These are phyloP conservation scores for Pristionchus mayeri DNA, from an alignment of 2,888 invertebrate genomes.

Conservation along the genomic window DNA sequence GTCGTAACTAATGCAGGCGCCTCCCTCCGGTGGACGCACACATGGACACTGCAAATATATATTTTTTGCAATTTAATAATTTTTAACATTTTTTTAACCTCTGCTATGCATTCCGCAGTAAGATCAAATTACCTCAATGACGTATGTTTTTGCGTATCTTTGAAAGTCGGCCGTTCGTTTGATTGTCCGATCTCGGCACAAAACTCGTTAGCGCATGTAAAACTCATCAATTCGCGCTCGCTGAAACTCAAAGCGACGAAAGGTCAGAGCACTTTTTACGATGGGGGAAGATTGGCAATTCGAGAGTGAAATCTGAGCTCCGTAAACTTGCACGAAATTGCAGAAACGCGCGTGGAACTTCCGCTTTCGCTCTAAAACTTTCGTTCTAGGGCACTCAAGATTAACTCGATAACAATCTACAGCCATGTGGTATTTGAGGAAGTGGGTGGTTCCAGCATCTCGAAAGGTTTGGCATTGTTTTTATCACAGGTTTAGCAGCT, in stretches of 20 bases:
- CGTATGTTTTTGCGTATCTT: not conserved
- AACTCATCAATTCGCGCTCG: slow-evolving; percentile 34
- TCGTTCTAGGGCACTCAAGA: not conserved
- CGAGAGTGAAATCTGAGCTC: not conserved
- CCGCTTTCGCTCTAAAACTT: not conserved
- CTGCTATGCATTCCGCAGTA: not conserved
- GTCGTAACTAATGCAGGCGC: slow-evolving; percentile 73
- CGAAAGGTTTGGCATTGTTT: not conserved
- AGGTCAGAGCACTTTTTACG: not conserved
- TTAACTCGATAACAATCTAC: not conserved
- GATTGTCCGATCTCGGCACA: not conserved
- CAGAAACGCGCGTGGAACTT: too few species aligned
- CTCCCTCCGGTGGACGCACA: slow-evolving; percentile 67
- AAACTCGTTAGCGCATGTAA: not conserved
- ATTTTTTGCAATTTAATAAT: not conserved
- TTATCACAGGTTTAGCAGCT: too few species aligned
- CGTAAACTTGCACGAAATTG: not conserved
- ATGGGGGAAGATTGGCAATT: not conserved
- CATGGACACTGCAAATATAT: slow-evolving; percentile 71
- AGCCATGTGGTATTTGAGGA: too few species aligned
- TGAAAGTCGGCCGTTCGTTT: not conserved
- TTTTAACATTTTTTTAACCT: not conserved
- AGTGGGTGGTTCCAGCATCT: not conserved
- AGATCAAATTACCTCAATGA: not conserved
- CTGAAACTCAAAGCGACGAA: not conserved